Base-by-base conservation (phyloP, 2,797 vertebrate species). In the Lacerta agilis region DNA sequence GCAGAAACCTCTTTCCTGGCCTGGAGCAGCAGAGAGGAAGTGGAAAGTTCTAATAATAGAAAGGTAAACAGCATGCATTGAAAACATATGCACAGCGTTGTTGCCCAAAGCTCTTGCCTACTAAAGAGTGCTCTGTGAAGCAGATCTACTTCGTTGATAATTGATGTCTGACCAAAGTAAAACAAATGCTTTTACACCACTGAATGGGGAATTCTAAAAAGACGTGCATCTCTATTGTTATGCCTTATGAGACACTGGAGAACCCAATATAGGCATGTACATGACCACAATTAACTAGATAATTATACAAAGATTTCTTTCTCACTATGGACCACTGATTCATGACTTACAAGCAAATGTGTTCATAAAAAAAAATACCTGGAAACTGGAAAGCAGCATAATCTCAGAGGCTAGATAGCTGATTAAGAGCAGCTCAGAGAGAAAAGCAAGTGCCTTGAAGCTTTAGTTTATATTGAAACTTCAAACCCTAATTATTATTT, bases 281-380 rank as follows among this genome's bases (percentile, higher is more conserved):
- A 89, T 23, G 94, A 91, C 90, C 23, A 18, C 75, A 93, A 93
- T 94, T 93, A 96, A 90, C 33, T 82, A 86, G 38, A 49, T 82
- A 93, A 94, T 95, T 91, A 91, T 36, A 86, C 76, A 93, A 80
- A 10, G 3, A 86, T 72, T 86, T 88, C 0, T 76, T 91, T 82
- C 76, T 58, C 75, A 75, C 73, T 15, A 89, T 64, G 91, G 55
- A 3, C 71, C 58, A 86, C 11, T 0, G 0, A 38, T 41, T 29
- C 78, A 55, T 92, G 80, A 9, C 6, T 27, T 89, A 67, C 87
- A 72, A 86, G 81, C 38, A 67, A 86, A 85, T 33, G 1, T 4
- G 84, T 0, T 90, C 86, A 38, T 85, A 67, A 67, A 38, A 41
- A 55, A 49, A 49, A 45, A 33, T 0, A 61, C 7, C 13, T 0